Conservation (phyloP, 2,888 invertebrate genomes). For the Napeogenes sylphis region DNA sequence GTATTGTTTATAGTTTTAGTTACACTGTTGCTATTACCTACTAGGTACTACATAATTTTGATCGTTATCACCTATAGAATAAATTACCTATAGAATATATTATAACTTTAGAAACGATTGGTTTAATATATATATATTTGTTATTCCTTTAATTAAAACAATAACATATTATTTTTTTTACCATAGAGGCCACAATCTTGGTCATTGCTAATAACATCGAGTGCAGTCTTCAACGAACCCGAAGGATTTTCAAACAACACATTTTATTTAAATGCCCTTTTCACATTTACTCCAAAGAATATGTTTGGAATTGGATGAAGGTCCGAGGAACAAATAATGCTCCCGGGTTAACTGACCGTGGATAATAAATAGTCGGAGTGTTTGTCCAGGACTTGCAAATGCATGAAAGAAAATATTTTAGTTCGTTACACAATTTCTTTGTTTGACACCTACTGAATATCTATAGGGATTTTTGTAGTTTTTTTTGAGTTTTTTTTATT, state of each 20-base stretch:
- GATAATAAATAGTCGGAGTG: constrained; percentile 58
- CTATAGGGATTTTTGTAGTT: background rate
- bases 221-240: background rate
- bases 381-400: constrained; percentile 40
- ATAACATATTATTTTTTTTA: too few relatives aligned
- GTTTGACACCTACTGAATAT: constrained; percentile 11
- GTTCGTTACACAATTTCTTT: constrained; percentile 47
- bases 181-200: too few relatives aligned
- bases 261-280: constrained; percentile 28
- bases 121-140: too few relatives aligned
- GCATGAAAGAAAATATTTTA: constrained; percentile 46
- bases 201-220: background rate
- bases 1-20: too few relatives aligned
- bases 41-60: too few relatives aligned
- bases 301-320: constrained; percentile 44
- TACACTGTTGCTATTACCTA: too few relatives aligned
- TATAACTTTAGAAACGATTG: background rate
- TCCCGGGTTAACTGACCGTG: constrained; percentile 73
- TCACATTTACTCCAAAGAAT: constrained; percentile 33
- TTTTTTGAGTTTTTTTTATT: constrained; percentile 7
- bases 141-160: too few relatives aligned
- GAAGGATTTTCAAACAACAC: constrained; percentile 9
- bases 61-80: too few relatives aligned
- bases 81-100: background rate
- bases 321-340: constrained; percentile 57